Evolutionary conservation across 2,888 invertebrate genomes (phyloP).

Genomic region (Anoncus sp.): DNA sequence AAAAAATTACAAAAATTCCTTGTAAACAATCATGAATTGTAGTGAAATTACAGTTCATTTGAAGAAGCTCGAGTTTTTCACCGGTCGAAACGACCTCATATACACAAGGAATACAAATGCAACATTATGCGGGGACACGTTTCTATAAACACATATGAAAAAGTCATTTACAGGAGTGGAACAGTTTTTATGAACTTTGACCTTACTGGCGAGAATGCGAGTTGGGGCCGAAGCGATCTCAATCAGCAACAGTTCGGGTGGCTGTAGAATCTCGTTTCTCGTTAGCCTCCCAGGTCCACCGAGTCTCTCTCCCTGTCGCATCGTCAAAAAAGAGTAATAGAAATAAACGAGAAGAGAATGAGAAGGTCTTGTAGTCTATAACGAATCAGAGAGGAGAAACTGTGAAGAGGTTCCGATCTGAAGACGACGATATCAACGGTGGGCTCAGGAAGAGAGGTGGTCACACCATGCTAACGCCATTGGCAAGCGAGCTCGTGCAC

Average conservation of each 20-base stretch:
- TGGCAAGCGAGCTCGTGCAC: constrained; percentile 72
- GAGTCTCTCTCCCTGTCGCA: constrained; percentile 64
- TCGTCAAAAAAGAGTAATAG: constrained; percentile 61
- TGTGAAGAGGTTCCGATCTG: constrained; percentile 71
- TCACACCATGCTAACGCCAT: constrained; percentile 74
- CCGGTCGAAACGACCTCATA: no score
- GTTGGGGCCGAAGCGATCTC: constrained; percentile 35
- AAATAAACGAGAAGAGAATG: constrained; percentile 41
- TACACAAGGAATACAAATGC: no score
- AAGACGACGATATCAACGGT: constrained; percentile 73
- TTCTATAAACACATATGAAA: constrained; percentile 13
- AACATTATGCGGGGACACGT: no score
- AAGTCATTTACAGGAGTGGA: constrained; percentile 36
- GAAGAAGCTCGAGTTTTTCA: no score
- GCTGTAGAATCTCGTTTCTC: constrained; percentile 78
- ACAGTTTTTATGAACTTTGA: constrained; percentile 56
- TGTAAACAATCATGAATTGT: no score
- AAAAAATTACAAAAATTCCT: no score
- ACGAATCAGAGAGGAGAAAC: constrained; percentile 62
- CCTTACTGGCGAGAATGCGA: constrained; percentile 49
- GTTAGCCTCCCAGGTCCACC: constrained; percentile 73
- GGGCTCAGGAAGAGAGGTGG: constrained; percentile 55
- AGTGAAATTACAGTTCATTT: no score
- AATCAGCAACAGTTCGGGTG: constrained; percentile 75
- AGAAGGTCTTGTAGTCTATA: constrained; percentile 38